Evolutionary conservation across 2,797 vertebrate species (phyloP), one percentile per base, ranked within the genome.

Genomic region (Dromococcyx pavoninus): DNA sequence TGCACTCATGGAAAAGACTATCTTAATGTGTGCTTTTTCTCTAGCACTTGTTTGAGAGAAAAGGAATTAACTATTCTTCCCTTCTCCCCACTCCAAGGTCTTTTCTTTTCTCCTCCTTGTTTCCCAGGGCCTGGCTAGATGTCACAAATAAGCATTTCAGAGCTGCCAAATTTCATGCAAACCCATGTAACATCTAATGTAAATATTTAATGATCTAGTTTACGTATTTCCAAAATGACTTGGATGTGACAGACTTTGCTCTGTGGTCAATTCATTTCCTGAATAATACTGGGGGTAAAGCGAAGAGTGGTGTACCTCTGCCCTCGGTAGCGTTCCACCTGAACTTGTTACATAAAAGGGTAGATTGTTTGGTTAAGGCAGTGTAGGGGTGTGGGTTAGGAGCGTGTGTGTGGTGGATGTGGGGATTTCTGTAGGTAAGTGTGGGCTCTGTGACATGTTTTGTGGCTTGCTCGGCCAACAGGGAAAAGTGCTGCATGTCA

Each of bases 161-260:
- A 46, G 44, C 86, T 91, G 61, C 53, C 35, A 65, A 71, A 83
- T 75, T 95, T 82, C 57, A 61, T 82, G 67, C 51, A 95, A 92
- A 91, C n/a, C 37, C 46, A 23, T 72, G 46, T 46, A 79, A 54
- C 43, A 27, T 75, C 32, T 91, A 89, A 51, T 46, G 50, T 95
- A 95, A 95, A 95, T 95, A 95, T 91, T 93, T 88, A 92, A 81
- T 53, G 25, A 73, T 72, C 33, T 32, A 62, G 81, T 94, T 93
- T 89, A 87, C 1, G 1, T 81, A 61, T 81, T 91, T 84, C 58
- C 66, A 79, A 58, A 95, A 86, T 69, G 5, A 39, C 43, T 67
- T 88, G 64, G 43, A 54, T 79, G 27, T 70, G 43, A 66, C 58
- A 86, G 84, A 65, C 57, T 91, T 91, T 67, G 75, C 80, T 76